Percentiles rank a stretch among this genome's conserved stretches.
Conservation (phyloP, 2,113 vertebrate species). For the Oncorhynchus nerka region DNA sequence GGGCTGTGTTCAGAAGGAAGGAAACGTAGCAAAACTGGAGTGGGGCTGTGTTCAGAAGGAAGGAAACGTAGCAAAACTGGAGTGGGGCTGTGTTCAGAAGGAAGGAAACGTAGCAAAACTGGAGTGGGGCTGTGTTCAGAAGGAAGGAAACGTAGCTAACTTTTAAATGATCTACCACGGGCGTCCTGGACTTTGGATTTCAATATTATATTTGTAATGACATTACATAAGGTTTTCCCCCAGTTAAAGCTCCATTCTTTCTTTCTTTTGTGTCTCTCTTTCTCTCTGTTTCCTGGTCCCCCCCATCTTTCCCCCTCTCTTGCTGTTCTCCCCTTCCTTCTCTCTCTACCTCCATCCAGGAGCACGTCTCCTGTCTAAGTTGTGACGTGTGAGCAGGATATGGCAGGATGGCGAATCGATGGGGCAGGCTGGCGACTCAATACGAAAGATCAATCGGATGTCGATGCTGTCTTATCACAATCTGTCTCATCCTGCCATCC, state of each 20-base stretch:
- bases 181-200: too few relatives aligned
- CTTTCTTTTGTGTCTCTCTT: background rate
- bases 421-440: slow-evolving; percentile 9
- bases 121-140: background rate
- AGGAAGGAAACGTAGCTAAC: too few relatives aligned
- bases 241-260: background rate
- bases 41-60: too few relatives aligned
- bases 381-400: slow-evolving; percentile 28
- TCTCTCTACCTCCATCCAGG: background rate
- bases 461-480: slow-evolving; percentile 51
- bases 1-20: too few relatives aligned
- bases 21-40: background rate
- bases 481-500: slow-evolving; percentile 24
- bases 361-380: background rate
- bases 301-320: background rate
- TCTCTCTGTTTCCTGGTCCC: background rate
- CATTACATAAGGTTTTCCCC: too few relatives aligned
- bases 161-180: too few relatives aligned
- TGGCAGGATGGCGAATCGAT: slow-evolving; percentile 45
- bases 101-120: background rate
- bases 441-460: slow-evolving; percentile 43
- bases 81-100: too few relatives aligned
- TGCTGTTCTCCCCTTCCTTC: background rate
- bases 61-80: background rate
- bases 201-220: too few relatives aligned